Conservation (phyloP, 2,888 invertebrate genomes). For the Bellardia pandia region DNA sequence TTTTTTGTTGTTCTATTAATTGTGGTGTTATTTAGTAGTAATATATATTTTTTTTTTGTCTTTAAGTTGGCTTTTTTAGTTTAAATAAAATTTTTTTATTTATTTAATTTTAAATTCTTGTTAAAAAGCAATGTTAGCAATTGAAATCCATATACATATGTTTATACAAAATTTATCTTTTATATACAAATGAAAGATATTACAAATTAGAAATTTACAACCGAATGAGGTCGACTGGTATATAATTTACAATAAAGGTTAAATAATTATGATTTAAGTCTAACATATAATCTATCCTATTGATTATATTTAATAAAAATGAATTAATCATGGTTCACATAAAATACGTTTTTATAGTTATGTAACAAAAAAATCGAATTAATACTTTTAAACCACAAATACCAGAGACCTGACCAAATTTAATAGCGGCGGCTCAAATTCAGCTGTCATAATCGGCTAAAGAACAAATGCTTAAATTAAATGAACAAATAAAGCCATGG, state of each 20-base stretch:
- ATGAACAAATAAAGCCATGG: too few species aligned
- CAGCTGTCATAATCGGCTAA: too few species aligned
- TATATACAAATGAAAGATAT: background rate
- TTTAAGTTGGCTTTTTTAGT: conserved; percentile 12
- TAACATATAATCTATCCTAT: background rate
- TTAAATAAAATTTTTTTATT: background rate
- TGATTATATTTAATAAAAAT: too few species aligned
- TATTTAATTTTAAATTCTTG: conserved; percentile 23
- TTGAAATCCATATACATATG: conserved; percentile 6
- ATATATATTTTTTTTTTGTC: conserved; percentile 4
- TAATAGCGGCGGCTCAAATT: too few species aligned
- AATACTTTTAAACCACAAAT: too few species aligned
- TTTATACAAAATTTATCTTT: background rate
- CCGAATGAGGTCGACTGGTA: background rate
- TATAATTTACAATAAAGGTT: background rate
- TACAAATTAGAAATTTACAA: background rate
- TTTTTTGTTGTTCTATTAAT: background rate
- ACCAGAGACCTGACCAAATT: too few species aligned
- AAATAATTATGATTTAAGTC: background rate
- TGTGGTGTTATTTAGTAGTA: background rate
- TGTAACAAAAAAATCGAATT: too few species aligned
- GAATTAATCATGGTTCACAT: too few species aligned
- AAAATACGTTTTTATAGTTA: too few species aligned
- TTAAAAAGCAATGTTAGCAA: conserved; percentile 17
- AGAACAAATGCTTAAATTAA: too few species aligned